Percentiles rank a stretch among this genome's conserved stretches.
phyloP scores from a whole-genome alignment of 2,888 invertebrate species.

The Nomada fucata region DNA sequence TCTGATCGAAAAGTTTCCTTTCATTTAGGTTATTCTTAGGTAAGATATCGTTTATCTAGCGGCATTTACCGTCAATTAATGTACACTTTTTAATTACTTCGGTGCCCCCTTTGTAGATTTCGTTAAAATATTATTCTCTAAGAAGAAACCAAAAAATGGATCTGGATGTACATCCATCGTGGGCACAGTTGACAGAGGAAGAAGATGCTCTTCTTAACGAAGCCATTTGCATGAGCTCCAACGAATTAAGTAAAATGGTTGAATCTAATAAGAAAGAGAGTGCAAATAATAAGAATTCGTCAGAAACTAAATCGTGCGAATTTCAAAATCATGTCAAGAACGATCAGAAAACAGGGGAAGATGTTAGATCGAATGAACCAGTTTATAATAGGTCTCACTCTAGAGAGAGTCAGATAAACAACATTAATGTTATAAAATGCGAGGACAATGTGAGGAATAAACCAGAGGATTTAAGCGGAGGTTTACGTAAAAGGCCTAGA shows the following conservation, averaged over 20 bases:
- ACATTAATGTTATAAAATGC: conserved; percentile 36
- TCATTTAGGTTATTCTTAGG: conserved; percentile 52
- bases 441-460: conserved; percentile 60
- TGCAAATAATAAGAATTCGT: not conserved
- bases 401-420: not conserved
- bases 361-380: conserved; percentile 6
- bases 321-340: not conserved
- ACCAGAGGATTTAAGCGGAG: conserved; percentile 37
- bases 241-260: conserved; percentile 38
- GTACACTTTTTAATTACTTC: not conserved
- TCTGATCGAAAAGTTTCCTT: conserved; percentile 10
- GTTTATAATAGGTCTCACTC: conserved; percentile 3
- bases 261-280: conserved; percentile 14
- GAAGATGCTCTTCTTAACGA: conserved; percentile 74
- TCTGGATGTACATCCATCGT: conserved; percentile 1
- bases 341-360: conserved; percentile 3
- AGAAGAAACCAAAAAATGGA: conserved; percentile 50
- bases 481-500: conserved; percentile 74
- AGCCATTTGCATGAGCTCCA: conserved; percentile 65
- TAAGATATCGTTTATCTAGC: conserved; percentile 10
- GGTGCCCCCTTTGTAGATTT: not conserved
- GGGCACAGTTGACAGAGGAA: conserved; percentile 53
- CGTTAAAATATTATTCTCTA: not conserved
- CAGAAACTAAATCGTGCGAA: conserved; percentile 15
- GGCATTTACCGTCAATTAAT: not conserved